Percentiles rank a stretch among this genome's conserved stretches.
These are phyloP conservation scores for Phalacrocorax carbo DNA, from an alignment of 2,113 vertebrate genomes.

Conservation along the genomic window DNA sequence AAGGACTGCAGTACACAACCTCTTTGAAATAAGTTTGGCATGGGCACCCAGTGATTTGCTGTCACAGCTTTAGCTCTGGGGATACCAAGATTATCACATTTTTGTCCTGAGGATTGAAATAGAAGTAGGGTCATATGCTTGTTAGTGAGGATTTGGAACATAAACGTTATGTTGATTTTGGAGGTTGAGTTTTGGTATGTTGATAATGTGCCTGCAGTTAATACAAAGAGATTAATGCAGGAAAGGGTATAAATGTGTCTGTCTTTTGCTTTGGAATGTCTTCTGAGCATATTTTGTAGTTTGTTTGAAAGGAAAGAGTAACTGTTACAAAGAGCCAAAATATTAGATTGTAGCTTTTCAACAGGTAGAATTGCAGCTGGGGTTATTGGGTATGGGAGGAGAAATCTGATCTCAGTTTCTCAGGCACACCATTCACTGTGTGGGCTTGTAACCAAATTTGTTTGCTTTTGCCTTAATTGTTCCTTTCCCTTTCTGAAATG, in stretches of 20 bases:
- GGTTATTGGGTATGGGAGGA: fast-evolving
- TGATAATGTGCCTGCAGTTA: background rate
- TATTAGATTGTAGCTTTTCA: background rate
- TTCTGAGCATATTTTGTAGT: background rate
- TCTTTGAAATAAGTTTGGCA: background rate
- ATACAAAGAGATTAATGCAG: background rate
- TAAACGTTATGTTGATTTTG: background rate
- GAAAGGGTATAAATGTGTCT: background rate
- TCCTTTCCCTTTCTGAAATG: background rate
- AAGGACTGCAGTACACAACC: background rate
- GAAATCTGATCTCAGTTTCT: background rate
- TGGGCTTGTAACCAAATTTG: background rate
- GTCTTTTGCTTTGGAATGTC: background rate
- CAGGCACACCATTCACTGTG: background rate
- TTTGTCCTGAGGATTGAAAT: background rate
- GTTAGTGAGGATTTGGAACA: background rate
- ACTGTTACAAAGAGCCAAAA: background rate
- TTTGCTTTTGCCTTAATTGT: background rate
- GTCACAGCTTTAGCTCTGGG: background rate
- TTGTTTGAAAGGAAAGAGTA: background rate
- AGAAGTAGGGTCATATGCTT: background rate
- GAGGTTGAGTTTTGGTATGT: background rate
- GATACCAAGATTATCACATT: background rate
- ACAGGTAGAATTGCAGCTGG: background rate
- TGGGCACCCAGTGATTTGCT: background rate